Base-by-base conservation (phyloP, 2,888 invertebrate species). In the Volucella zonaria region DNA sequence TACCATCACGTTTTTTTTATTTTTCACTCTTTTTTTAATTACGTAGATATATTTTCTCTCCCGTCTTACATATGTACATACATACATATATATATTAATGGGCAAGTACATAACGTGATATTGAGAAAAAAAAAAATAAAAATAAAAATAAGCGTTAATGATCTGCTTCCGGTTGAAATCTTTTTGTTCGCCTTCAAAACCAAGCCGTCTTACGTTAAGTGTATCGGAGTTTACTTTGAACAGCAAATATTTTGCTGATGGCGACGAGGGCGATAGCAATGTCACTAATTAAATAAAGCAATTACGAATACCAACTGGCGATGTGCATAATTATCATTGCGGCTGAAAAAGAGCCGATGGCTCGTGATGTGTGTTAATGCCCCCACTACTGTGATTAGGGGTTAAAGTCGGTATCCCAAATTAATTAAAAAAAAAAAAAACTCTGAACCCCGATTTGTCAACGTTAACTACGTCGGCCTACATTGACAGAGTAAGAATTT, bases 151-250 rank as follows among this genome's bases (percentile, higher is more conserved):
- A 51, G 68, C 61, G 73, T 56, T 78, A 68, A 82, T 78, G 78
- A 78, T 62, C 62, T 43, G 61, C 62, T 78, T 82, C 82, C 82
- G 73, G 73, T 62, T 67, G 42, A 58, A 67, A 74, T 56, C 42
- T 64, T 68, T 66, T 56, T 56, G 23, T 45, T 15, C 18, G 42
- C 40, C 1, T 12, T 31, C 3, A 31, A 31, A 31, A 31, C 31
- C 31, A 31, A 31, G 31, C 6, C 31, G 42, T 31, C 56, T 40
- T 56, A 40, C 23, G 40, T 52, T 66, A 42, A 42, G 54, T 31
- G 6, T 31, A 56, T 68, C 45, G 54, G 52, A 42, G 15, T 66
- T 66, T 51, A 51, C 40, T 51, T 43, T 66, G 15, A 18, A 66
- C 23, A 64, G n/a, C n/a, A 31, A 38, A 14, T 23, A 15, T 38